These are phyloP conservation scores for Leptinotarsa juncta DNA, from an alignment of 2,888 invertebrate genomes.

Conservation along the genomic window DNA sequence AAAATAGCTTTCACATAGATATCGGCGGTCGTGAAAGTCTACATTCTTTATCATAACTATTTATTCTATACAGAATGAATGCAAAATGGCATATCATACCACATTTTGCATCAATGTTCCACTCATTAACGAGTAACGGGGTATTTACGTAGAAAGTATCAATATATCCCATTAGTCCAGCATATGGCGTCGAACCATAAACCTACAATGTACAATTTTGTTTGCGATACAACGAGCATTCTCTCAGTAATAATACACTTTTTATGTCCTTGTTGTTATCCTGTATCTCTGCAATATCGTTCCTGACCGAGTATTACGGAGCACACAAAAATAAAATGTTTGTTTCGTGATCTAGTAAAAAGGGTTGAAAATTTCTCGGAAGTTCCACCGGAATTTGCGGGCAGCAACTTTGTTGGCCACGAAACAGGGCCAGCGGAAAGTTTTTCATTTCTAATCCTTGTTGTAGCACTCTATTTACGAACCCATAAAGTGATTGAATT, in stretches of 20 bases:
- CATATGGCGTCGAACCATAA: not conserved
- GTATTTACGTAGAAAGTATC: not conserved
- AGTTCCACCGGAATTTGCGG: not conserved
- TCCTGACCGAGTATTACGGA: not conserved
- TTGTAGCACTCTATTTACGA: not conserved
- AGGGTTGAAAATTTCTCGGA: not conserved
- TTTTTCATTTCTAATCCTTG: constrained; percentile 13
- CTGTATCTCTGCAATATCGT: not conserved
- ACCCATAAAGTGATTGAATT: constrained; percentile 20
- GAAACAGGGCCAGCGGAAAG: constrained; percentile 1
- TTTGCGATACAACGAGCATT: not conserved
- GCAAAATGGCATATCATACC: no score
- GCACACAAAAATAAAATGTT: not conserved
- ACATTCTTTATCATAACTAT: no score
- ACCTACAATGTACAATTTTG: not conserved
- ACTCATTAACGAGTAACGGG: no score
- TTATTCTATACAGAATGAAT: no score
- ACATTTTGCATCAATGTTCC: no score
- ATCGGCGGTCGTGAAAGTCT: no score
- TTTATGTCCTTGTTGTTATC: not conserved
- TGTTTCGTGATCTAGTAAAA: not conserved
- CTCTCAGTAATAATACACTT: not conserved
- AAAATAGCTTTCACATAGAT: no score
- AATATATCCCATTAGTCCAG: not conserved
- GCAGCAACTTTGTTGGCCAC: constrained; percentile 7